These are phyloP conservation scores for Cinara cedri DNA, from an alignment of 2,888 invertebrate genomes.

Conservation along the genomic window DNA sequence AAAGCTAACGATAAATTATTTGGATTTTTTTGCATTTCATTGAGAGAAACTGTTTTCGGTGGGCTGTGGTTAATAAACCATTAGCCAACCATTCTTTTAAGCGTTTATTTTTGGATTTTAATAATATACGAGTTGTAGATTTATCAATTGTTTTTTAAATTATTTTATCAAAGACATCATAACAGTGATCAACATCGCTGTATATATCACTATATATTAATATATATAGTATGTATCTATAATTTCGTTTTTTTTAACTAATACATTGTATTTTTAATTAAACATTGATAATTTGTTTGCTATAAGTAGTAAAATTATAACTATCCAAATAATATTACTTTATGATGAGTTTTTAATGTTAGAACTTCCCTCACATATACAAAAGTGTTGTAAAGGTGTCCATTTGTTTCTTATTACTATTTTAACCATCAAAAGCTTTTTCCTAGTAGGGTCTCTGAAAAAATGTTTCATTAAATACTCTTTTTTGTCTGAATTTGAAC, in stretches of 20 bases:
- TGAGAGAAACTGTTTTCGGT: background rate
- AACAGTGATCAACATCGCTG: background rate
- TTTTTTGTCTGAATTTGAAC: background rate
- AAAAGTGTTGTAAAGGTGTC: slow-evolving; percentile 2
- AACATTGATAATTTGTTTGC: slow-evolving; percentile 7
- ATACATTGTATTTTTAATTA: too few relatives aligned
- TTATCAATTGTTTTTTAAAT: slow-evolving; percentile 1
- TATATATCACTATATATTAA: too few relatives aligned
- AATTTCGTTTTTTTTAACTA: too few relatives aligned
- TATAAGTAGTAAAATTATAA: slow-evolving; percentile 3
- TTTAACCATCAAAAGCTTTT: slow-evolving; percentile 1
- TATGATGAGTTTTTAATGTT: slow-evolving; percentile 10
- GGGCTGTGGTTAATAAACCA: background rate
- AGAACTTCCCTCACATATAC: slow-evolving; percentile 8
- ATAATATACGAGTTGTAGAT: background rate
- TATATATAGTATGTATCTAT: too few relatives aligned
- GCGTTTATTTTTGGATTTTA: background rate
- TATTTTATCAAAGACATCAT: background rate
- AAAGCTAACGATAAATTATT: background rate
- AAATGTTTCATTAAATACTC: background rate
- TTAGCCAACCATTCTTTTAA: background rate
- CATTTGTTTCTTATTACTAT: background rate
- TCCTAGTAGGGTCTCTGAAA: background rate
- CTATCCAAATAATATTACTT: slow-evolving; percentile 61
- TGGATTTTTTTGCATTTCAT: background rate